Base-by-base conservation (phyloP, 1,140 invertebrate genomes). In the Drosophila varians region DNA sequence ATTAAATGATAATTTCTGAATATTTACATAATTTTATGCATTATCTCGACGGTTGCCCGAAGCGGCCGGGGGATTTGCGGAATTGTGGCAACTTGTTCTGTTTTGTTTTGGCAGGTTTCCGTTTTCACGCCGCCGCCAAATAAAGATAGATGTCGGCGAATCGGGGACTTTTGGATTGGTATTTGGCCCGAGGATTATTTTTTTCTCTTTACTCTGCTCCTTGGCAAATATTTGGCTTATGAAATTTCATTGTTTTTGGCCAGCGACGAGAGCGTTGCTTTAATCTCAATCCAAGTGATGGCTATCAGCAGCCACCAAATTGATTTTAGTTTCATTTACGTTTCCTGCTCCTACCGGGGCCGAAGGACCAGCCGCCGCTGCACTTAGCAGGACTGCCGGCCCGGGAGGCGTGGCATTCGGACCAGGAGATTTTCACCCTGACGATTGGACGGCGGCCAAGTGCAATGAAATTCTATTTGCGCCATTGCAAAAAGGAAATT, bases 21-120 rank as follows among this genome's bases (percentile, higher is more conserved):
- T 87, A 84, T 84, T 84, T 84, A 84, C 80, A 86, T 84, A 84
- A 84, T 87, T 86, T 86, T 87, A 82, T 87, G 77, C 80, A 86
- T 82, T 86, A 86, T 84, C 72, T 71, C 52, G 25, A 49, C 49
- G 40, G 61, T 2, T 16, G 14, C 38, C 48, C 28, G 25, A 21
- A 2, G 48, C 51, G 36, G 16, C 26, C 46, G n/a, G 1, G 6
- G 36, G 4, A 12, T 19, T 5, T 4, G 42, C 12, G 62, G 36
- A 43, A 61, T 36, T 61, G 42, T 62, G 56, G 26, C 28, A 45
- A 34, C 9, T 25, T 26, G 43, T 66, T 46, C 45, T 66, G 46
- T 23, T 31, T 25, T 70, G 36, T 72, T 74, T 69, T 64, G 26
- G 19, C 55, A 61, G 58, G 58, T 47, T 53, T 73, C 21, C 49